These are phyloP conservation scores for Temnothorax rugatulus DNA, from an alignment of 2,888 invertebrate species.

Conservation along the genomic window DNA sequence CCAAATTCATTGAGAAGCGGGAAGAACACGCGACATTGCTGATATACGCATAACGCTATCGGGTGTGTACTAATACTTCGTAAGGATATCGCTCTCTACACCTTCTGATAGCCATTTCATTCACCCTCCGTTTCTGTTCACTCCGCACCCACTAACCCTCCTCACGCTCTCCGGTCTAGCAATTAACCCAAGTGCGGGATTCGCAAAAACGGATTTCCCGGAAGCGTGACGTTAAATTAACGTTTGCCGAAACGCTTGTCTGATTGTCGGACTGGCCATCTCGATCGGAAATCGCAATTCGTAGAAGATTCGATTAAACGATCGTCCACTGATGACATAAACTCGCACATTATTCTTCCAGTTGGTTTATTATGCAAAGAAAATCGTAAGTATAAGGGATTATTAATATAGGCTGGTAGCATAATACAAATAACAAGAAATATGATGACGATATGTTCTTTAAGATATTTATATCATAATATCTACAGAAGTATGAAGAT, in stretches of 20 bases:
- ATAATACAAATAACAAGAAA: not conserved
- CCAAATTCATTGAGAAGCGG: constrained; percentile 23
- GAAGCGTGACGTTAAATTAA: constrained; percentile 84
- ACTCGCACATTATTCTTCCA: constrained; percentile 56
- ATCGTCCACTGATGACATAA: constrained; percentile 68
- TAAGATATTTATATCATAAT: not conserved
- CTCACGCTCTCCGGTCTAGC: constrained; percentile 64
- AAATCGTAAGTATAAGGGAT: not conserved
- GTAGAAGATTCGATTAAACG: constrained; percentile 76
- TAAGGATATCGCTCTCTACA: constrained; percentile 40
- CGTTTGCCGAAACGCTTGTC: constrained; percentile 76
- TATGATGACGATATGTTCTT: not conserved
- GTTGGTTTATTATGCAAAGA: not conserved
- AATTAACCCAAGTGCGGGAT: constrained; percentile 79
- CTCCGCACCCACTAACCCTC: constrained; percentile 53
- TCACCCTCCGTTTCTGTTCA: constrained; percentile 56
- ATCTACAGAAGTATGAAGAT: not conserved
- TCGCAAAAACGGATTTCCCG: constrained; percentile 82
- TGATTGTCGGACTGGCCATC: constrained; percentile 77
- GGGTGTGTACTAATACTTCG: constrained; percentile 41
- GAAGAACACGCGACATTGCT: constrained; percentile 17
- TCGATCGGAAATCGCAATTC: constrained; percentile 78
- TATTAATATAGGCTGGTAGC: not conserved
- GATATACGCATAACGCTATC: constrained; percentile 54
- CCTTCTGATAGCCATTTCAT: constrained; percentile 65